A percentile compares a stretch with the other conserved stretches of the same genome.
Conservation (phyloP, 1,140 invertebrate genomes). For the Telenomus remus region DNA sequence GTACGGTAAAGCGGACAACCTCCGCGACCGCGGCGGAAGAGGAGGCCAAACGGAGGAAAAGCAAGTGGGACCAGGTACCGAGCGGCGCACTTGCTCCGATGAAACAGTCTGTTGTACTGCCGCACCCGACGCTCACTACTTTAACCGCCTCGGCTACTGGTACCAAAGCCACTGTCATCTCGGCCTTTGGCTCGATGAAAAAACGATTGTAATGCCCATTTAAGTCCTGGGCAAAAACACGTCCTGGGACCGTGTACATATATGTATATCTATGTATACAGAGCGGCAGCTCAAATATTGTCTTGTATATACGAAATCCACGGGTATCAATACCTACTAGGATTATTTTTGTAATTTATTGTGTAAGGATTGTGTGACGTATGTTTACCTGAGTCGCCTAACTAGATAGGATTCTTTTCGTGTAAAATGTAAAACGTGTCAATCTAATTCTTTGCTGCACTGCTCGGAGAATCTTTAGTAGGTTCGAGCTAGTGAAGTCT, state of each 20-base stretch:
- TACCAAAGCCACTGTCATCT: constrained; percentile 91
- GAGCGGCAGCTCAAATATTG: too few relatives aligned
- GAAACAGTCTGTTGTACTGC: constrained; percentile 73
- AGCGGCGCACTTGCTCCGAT: constrained; percentile 76
- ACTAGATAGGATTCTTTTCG: too few relatives aligned
- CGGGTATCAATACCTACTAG: too few relatives aligned
- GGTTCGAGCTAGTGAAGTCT: too few relatives aligned
- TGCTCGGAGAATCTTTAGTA: too few relatives aligned
- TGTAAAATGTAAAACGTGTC: too few relatives aligned
- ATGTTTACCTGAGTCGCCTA: too few relatives aligned
- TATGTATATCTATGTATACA: too few relatives aligned
- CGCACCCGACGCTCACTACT: constrained; percentile 78
- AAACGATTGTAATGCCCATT: constrained; percentile 78
- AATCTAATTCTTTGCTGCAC: too few relatives aligned
- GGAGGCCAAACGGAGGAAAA: constrained; percentile 85
- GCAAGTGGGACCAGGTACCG: constrained; percentile 93
- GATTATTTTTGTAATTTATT: constrained; percentile 10
- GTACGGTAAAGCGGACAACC: constrained; percentile 82
- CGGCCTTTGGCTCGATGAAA: constrained; percentile 90
- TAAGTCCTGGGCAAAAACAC: too few relatives aligned
- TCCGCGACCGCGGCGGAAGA: constrained; percentile 76
- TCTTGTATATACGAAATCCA: too few relatives aligned
- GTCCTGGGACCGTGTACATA: too few relatives aligned
- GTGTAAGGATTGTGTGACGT: not conserved
- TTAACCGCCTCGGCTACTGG: constrained; percentile 86